Base-by-base conservation (phyloP, 2,113 vertebrate genomes). In the Scomber colias region DNA sequence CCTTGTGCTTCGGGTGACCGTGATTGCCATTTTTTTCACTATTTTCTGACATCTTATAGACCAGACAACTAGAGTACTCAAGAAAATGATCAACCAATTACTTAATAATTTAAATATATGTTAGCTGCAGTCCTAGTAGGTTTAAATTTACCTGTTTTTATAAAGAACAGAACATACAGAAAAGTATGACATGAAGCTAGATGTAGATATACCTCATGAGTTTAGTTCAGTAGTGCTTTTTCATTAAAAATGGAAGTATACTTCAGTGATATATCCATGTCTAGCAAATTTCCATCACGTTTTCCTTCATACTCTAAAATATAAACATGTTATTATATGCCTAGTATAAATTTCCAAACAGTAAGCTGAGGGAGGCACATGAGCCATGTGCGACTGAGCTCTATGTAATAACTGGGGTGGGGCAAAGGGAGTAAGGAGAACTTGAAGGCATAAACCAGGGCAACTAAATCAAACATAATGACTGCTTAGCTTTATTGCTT, bases 381-480 rank as follows among this genome's bases (percentile, higher is more conserved):
- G 27, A 9, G 53, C 27, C 84, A 74, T 81, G 86, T 81, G 62
- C 17, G 0, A 50, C 46, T 71, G 77, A n/a, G 44, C 62, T 76
- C 15, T 19, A 35, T 83, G 79, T 57, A 73, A 81, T 3, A 62
- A 48, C 70, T 67, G 48, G 87, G 91, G 91, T 88, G 88, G 75
- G 82, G 90, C 83, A 74, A 49, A 50, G 31, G 10, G 50, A 79
- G 70, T 68, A 54, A 67, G 72, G 75, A 75, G 10, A 27, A 83
- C 66, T 2, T 75, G n/a, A 78, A 75, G 30, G 50, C 49, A 46
- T 57, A 80, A 69, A 74, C 49, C 61, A 51, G 30, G 1, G 30
- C 44, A 50, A 21, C n/a, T 63, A 40, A 10, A 51, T 70, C 13
- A 67, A 59, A 62, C 35, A 40, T 17, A n/a, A 35, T 31, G 19